Evolutionary conservation across 2,888 invertebrate species (phyloP).

Genomic region (Formica aserva): DNA sequence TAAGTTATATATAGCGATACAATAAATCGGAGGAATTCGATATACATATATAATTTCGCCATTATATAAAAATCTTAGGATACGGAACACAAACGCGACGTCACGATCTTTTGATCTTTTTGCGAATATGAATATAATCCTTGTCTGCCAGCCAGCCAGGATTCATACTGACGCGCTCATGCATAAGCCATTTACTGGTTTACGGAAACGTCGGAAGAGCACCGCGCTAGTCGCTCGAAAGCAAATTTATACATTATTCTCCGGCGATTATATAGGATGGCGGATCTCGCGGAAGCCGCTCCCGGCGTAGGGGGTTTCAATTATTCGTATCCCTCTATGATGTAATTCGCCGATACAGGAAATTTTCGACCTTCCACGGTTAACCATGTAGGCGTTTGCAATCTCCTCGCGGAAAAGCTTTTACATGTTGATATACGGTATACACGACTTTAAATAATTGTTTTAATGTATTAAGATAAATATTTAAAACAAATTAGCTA

Average conservation of each 20-base stretch:
- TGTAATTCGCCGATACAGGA: constrained; percentile 21
- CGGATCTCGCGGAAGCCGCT: constrained; percentile 20
- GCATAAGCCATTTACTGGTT: constrained; percentile 46
- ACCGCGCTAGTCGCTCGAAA: constrained; percentile 21
- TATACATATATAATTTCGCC: not conserved
- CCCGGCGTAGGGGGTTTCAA: constrained; percentile 20
- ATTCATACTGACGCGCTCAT: constrained; percentile 43
- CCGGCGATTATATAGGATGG: constrained; percentile 35
- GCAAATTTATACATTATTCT: constrained; percentile 53
- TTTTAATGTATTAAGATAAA: not conserved
- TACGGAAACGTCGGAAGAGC: constrained; percentile 40
- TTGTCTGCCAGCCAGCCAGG: constrained; percentile 24
- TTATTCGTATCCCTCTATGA: constrained; percentile 35
- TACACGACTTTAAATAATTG: not conserved
- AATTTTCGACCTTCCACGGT: constrained; percentile 11
- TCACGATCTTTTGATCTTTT: not conserved
- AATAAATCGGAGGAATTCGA: not conserved
- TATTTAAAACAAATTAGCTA: not conserved
- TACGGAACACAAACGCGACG: not conserved
- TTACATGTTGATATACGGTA: not conserved
- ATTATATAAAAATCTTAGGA: not conserved
- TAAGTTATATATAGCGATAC: not conserved
- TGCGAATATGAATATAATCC: constrained; percentile 54
- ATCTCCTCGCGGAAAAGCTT: not conserved
- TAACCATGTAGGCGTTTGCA: not conserved